phyloP scores from a whole-genome alignment of 2,797 vertebrate species.

The Anguilla obscura region DNA sequence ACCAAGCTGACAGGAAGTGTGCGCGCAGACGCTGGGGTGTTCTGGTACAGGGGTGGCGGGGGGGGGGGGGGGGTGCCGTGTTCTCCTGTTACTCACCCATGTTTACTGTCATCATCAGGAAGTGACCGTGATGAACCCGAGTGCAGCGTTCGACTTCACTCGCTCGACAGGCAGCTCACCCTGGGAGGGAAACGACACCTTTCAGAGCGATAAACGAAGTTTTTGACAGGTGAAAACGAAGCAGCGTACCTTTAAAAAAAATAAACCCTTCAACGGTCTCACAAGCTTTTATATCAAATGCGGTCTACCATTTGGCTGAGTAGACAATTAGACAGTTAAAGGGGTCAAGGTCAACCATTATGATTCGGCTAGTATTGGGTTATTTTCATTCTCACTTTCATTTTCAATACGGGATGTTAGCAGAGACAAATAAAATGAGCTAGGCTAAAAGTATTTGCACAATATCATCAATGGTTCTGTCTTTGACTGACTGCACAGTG shows the following conservation, averaged over 20 bases:
- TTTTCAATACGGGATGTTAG: background rate
- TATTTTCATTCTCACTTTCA: conserved; percentile 17
- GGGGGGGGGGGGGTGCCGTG: background rate
- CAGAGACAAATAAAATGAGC: conserved; percentile 44
- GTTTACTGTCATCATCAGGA: conserved; percentile 86
- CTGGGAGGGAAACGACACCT: conserved; percentile 49
- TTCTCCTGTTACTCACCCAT: conserved; percentile 71
- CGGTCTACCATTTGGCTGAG: background rate
- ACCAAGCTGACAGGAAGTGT: background rate
- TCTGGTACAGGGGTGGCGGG: background rate
- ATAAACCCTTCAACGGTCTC: conserved; percentile 31
- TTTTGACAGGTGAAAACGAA: conserved; percentile 41
- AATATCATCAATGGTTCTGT: conserved; percentile 46
- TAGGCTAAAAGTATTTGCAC: conserved; percentile 50
- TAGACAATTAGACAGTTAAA: background rate
- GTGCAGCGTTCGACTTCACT: conserved; percentile 70
- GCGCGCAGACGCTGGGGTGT: background rate
- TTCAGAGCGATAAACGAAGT: background rate
- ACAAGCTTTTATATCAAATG: background rate
- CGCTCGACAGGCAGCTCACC: conserved; percentile 61
- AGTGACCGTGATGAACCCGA: conserved; percentile 73
- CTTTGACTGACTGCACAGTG: conserved; percentile 25
- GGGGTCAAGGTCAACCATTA: conserved; percentile 23
- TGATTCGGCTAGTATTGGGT: conserved; percentile 50
- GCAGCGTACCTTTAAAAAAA: conserved; percentile 29